Evolutionary conservation across 2,113 vertebrate species (phyloP).

Genomic region (Oryzias celebensis): DNA sequence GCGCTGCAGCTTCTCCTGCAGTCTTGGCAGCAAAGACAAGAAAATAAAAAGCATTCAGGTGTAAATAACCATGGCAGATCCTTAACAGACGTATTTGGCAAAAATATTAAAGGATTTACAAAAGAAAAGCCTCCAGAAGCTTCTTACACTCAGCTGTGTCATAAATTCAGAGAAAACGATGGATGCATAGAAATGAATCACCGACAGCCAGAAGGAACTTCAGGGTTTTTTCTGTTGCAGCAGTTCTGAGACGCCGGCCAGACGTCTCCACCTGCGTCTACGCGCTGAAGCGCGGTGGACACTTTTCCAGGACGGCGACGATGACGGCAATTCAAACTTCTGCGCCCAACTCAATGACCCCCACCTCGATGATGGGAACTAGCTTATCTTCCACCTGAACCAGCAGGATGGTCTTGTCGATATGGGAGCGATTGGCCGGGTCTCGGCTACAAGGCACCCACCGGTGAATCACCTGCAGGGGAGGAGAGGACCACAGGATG

Average conservation of each 20-base stretch:
- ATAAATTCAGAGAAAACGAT: slow-evolving; percentile 79
- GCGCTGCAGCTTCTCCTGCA: slow-evolving; percentile 28
- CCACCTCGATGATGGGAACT: slow-evolving; percentile 94
- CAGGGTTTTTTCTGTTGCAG: slow-evolving; percentile 82
- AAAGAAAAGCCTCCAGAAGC: slow-evolving; percentile 32
- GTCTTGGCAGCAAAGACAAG: slow-evolving; percentile 72
- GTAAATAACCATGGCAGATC: slow-evolving; percentile 81
- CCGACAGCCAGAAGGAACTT: slow-evolving; percentile 71
- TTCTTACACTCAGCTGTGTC: slow-evolving; percentile 58
- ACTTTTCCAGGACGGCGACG: slow-evolving; percentile 48
- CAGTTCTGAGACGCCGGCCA: slow-evolving; percentile 78
- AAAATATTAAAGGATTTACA: slow-evolving; percentile 81
- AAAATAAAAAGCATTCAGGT: slow-evolving; percentile 76
- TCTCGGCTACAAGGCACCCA: slow-evolving; percentile 99
- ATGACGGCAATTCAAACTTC: slow-evolving; percentile 86
- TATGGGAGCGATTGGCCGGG: slow-evolving; percentile 92
- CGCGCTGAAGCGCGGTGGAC: slow-evolving; percentile 43
- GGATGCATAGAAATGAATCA: slow-evolving; percentile 85
- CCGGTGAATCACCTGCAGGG: slow-evolving; percentile 96
- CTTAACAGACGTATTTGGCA: slow-evolving; percentile 86
- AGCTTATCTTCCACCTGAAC: slow-evolving; percentile 99
- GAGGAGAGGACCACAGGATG: slow-evolving; percentile 1
- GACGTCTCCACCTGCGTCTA: slow-evolving; percentile 52
- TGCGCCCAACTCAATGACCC: slow-evolving; percentile 95
- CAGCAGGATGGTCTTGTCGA: slow-evolving; percentile 98